Evolutionary conservation across 2,797 vertebrate genomes (phyloP), one percentile per base, ranked within the genome.

Genomic region (Morus bassanus): DNA sequence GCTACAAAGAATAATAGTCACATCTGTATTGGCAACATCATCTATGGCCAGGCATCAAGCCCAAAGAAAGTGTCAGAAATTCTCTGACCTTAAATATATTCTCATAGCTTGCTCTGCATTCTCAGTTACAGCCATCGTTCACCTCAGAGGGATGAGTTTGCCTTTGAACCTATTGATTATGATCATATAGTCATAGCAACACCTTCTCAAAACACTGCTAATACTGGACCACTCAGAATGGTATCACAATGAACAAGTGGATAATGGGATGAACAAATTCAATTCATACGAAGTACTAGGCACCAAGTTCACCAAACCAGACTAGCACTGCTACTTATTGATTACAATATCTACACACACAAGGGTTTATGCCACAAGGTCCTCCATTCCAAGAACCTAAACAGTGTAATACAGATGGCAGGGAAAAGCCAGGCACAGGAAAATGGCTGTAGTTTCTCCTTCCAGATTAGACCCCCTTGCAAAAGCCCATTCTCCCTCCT

Each of bases 161-260:
- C 81, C 43, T 91, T 96, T 95, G 83, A 97, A 94, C 59, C 30
- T 39, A 46, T 35, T 90, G 92, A 88, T 89, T 89, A 78, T 7
- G 2, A 84, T 91, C 91, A 70, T 51, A 74, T 2, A 84, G 31
- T 78, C 76, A 88, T 37, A 96, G 78, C 85, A 95, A 91, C 8
- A 4, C 65, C 65, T 87, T 81, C 51, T 51, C 57, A 69, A 70
- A 93, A 79, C 19, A 45, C 61, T 79, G 46, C 56, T 80, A 87
- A 81, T 46, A 80, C 24, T 28, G n/a, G 88, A 85, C 72, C 91
- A 96, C 31, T 46, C 65, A 74, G 53, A 74, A 80, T 6, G 14
- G 41, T 17, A n/a, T 63, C 50, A 85, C 37, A 46, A n/a, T 64
- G 76, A 93, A n/a, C 25, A 65, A 56, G 50, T 4, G 8, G 70